Conservation (phyloP, 2,113 vertebrate species). For the Myanophis thanlyinensis region DNA sequence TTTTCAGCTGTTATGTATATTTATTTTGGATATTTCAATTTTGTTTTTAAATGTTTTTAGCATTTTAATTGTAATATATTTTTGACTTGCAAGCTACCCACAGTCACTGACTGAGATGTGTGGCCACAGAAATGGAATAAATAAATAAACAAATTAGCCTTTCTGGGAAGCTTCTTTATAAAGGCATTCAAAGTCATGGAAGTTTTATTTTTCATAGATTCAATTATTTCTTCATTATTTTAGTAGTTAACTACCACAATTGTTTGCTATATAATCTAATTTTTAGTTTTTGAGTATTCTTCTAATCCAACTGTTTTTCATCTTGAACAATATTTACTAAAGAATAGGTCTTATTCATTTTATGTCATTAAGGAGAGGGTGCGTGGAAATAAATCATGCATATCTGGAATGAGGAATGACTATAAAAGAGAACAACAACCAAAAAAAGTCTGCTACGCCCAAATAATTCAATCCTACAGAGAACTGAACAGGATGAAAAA, state of each 20-base stretch:
- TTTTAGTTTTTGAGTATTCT: neutral
- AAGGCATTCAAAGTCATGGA: neutral
- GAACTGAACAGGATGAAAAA: neutral
- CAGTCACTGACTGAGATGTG: neutral
- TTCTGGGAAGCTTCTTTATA: neutral
- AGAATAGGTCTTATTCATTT: neutral
- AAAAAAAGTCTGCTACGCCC: neutral
- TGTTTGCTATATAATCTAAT: neutral
- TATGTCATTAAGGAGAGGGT: neutral
- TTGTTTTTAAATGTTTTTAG: neutral
- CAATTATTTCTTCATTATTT: neutral
- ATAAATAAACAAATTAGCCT: neutral
- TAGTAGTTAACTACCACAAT: neutral
- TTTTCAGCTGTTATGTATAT: neutral
- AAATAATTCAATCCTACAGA: neutral
- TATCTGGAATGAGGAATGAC: neutral
- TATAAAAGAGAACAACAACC: neutral
- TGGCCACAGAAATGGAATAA: neutral
- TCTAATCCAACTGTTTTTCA: neutral
- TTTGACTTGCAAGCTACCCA: neutral
- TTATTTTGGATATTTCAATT: neutral
- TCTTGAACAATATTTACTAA: neutral
- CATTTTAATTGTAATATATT: neutral
- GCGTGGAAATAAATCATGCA: neutral
- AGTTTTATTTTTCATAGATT: neutral